A percentile compares a stretch with the other conserved stretches of the same genome.
These are phyloP conservation scores for Periparus ater DNA, from an alignment of 2,797 vertebrate species.

Conservation along the genomic window DNA sequence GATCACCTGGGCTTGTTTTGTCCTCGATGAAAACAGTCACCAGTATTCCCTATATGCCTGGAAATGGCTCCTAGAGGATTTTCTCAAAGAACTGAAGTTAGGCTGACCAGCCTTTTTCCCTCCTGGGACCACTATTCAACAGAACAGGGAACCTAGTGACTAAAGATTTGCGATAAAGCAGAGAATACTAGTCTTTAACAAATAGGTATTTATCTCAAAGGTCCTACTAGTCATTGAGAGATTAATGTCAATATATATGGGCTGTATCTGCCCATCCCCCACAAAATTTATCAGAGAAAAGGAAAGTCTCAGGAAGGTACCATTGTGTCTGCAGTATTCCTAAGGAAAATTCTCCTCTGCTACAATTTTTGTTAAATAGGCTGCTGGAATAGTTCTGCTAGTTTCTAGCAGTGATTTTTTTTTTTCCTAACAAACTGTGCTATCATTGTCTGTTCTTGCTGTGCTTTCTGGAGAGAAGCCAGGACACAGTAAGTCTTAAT, in stretches of 20 bases:
- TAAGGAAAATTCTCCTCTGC: not conserved
- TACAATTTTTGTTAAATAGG: not conserved
- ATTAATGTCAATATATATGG: not conserved
- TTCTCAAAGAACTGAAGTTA: not conserved
- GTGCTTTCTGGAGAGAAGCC: constrained; percentile 28
- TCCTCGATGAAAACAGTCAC: not conserved
- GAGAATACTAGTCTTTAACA: not conserved
- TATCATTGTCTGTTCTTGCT: constrained; percentile 10
- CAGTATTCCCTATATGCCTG: not conserved
- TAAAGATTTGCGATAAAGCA: not conserved
- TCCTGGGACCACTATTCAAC: not conserved
- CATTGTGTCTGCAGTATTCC: not conserved
- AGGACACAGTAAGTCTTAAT: constrained; percentile 9
- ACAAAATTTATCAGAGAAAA: not conserved
- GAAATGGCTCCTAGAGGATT: not conserved
- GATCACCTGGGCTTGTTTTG: not conserved
- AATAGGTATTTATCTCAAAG: not conserved
- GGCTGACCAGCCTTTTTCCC: not conserved
- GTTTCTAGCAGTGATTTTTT: not conserved
- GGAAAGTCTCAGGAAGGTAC: not conserved
- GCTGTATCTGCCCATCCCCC: not conserved
- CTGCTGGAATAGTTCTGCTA: not conserved
- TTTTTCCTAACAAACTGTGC: not conserved
- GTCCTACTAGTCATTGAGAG: not conserved
- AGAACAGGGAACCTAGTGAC: not conserved